Conservation (phyloP, 2,888 invertebrate species). For the Poecilus cupreus region DNA sequence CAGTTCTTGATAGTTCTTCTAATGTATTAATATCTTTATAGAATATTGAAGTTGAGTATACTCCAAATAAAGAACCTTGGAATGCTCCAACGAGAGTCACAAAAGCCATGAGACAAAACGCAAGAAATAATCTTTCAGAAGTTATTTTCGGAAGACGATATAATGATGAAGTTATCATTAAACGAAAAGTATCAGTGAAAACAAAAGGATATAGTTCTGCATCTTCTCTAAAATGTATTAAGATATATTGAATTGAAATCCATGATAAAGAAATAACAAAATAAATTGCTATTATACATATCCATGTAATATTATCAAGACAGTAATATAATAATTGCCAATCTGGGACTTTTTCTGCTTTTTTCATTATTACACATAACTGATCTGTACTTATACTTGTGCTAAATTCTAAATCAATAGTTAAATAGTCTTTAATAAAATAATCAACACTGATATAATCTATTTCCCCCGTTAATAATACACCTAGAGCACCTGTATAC, state of each 20-base stretch:
- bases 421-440: constrained; percentile 71
- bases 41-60: constrained; percentile 70
- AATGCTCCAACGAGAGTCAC: constrained; percentile 68
- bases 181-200: constrained; percentile 65
- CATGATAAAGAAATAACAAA: constrained; percentile 65
- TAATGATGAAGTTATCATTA: constrained; percentile 70
- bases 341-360: constrained; percentile 70
- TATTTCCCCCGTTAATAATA: constrained; percentile 67
- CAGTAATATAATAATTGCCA: constrained; percentile 70
- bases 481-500: constrained; percentile 70
- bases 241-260: constrained; percentile 61
- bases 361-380: constrained; percentile 70
- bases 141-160: constrained; percentile 68
- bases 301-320: constrained; percentile 69
- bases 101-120: constrained; percentile 70
- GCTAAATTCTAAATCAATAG: constrained; percentile 69
- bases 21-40: constrained; percentile 70
- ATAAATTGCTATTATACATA: constrained; percentile 66
- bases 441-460: constrained; percentile 70
- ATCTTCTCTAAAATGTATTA: constrained; percentile 29
- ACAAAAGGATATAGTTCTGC: constrained; percentile 29
- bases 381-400: constrained; percentile 70
- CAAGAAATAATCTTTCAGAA: constrained; percentile 70
- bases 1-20: constrained; percentile 67
- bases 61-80: constrained; percentile 71